Base-by-base conservation (phyloP, 1,140 invertebrate genomes). In the Bombus haemorrhoidalis region DNA sequence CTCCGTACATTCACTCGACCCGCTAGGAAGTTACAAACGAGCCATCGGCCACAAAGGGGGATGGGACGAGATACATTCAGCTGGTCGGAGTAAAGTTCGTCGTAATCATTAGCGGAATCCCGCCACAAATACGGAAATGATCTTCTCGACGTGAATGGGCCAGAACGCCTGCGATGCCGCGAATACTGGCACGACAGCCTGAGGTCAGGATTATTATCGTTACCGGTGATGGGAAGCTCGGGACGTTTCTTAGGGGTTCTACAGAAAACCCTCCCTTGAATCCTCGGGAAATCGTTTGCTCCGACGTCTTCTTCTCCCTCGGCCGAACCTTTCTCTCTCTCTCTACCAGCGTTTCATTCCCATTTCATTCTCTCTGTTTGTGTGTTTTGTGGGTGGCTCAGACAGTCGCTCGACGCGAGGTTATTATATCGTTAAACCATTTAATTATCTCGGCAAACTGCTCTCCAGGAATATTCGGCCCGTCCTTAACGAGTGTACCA, bases 341-440 rank as follows among this genome's bases (percentile, higher is more conserved):
- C 73, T 18, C 22, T 22, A 13, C 5, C 25, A 22, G 28, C 22
- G 34, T 83, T 62, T 85, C 79, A 57, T 72, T 73, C 22, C 39
- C 32, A 53, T 62, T 74, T 77, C 87, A 37, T 28, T 37, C 66
- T 53, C 82, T 82, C 75, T 86, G 83, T 90, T 90, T 90, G 86
- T 81, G 82, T 90, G 86, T 90, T 86, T 88, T 83, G 83, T 43
- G 89, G 89, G 77, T 86, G 86, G 84, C 69, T 86, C 83, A 93
- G 92, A 89, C 90, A 91, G 93, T 90, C 92, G 89, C 91, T 91
- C 92, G 88, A 92, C 92, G 91, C 91, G 86, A 92, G 93, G 91
- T 94, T 95, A 95, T 95, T 95, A 95, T 95, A 95, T 95, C 94
- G 94, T 95, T 94, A 94, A 95, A 93, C 94, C 94, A 95, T 95